Evolutionary conservation across 2,888 invertebrate genomes (phyloP).

Genomic region (Rhyacophila evoluta): DNA sequence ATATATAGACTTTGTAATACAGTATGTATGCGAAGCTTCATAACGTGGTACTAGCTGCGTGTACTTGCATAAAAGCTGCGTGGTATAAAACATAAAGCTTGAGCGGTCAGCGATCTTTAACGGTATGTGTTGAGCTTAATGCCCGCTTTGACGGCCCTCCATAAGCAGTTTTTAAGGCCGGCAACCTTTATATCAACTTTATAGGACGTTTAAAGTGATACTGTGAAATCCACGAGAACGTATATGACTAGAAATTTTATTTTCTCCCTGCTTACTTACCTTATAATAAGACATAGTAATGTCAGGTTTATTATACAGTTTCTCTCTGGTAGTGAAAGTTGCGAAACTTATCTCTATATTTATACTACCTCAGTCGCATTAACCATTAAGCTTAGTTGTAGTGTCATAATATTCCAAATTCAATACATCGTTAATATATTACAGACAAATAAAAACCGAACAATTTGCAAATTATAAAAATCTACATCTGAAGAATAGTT

Average conservation of each 20-base stretch:
- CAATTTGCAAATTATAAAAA: too few species aligned
- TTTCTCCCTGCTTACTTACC: not conserved
- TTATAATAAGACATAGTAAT: too few species aligned
- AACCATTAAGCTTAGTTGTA: too few species aligned
- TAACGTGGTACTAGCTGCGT: not conserved
- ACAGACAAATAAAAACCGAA: too few species aligned
- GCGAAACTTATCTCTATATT: too few species aligned
- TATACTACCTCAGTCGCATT: too few species aligned
- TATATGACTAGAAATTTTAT: not conserved
- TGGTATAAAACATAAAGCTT: not conserved
- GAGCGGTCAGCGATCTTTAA: slow-evolving; percentile 12
- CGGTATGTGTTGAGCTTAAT: slow-evolving; percentile 1
- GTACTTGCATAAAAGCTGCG: not conserved
- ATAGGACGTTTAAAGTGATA: not conserved
- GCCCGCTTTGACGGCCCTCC: not conserved
- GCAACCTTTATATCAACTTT: not conserved
- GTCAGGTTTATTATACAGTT: too few species aligned
- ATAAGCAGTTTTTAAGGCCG: slow-evolving; percentile 19
- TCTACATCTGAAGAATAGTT: too few species aligned
- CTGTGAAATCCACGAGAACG: not conserved
- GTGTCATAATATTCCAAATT: too few species aligned
- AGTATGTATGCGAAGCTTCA: not conserved
- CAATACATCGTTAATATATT: too few species aligned
- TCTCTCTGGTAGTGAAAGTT: too few species aligned
- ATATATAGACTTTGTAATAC: not conserved